These are phyloP conservation scores for Platycheirus rosarum DNA, from an alignment of 2,888 invertebrate species.

Conservation along the genomic window DNA sequence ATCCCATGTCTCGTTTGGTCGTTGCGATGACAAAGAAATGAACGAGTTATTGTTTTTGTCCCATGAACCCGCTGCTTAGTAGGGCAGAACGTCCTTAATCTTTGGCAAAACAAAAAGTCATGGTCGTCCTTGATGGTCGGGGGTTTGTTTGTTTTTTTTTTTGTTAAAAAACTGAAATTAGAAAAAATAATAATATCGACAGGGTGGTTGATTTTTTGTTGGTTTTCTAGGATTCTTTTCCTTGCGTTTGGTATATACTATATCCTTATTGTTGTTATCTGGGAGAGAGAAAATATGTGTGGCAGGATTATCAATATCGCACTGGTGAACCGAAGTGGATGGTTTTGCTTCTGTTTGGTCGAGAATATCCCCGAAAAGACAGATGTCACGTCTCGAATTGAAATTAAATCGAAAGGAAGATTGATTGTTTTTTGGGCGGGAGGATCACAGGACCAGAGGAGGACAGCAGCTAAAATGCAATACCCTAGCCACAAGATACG, in stretches of 20 bases:
- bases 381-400: constrained; percentile 83
- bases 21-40: constrained; percentile 46
- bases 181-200: constrained; percentile 62
- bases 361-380: constrained; percentile 77
- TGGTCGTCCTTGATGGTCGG: constrained; percentile 37
- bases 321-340: constrained; percentile 57
- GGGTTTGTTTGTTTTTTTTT: constrained; percentile 69
- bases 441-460: constrained; percentile 63
- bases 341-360: constrained; percentile 54
- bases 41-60: constrained; percentile 48
- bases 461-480: constrained; percentile 63
- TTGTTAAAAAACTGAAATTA: constrained; percentile 70
- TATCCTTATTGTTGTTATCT: constrained; percentile 8
- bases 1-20: constrained; percentile 42
- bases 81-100: constrained; percentile 42
- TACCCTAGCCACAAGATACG: constrained; percentile 69
- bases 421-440: constrained; percentile 80
- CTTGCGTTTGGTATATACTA: constrained; percentile 25
- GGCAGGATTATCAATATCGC: constrained; percentile 73
- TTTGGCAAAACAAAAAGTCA: constrained; percentile 61
- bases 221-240: constrained; percentile 36
- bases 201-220: constrained; percentile 55
- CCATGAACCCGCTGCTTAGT: not conserved
- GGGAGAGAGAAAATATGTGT: constrained; percentile 30
- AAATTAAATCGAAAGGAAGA: constrained; percentile 82